Percentiles rank a stretch among this genome's conserved stretches.
These are phyloP conservation scores for Phymatocera aterrima DNA, from an alignment of 2,888 invertebrate genomes.

Conservation along the genomic window DNA sequence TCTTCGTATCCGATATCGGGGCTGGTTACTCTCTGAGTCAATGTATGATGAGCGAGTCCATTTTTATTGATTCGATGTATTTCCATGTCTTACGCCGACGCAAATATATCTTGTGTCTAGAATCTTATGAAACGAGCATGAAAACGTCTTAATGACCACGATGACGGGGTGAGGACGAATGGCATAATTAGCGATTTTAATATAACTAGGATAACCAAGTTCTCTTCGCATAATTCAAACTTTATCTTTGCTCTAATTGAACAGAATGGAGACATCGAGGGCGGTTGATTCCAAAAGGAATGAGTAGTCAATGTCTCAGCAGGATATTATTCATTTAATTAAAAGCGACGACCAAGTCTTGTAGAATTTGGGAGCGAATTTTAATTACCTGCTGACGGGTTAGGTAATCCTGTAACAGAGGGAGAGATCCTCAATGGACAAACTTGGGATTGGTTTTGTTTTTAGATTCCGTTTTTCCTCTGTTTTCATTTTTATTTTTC, in stretches of 20 bases:
- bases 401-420: conserved; percentile 13
- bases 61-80: not conserved
- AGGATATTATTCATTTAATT: conserved; percentile 39
- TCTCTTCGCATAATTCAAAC: not conserved
- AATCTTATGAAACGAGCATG: too few species aligned
- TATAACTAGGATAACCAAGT: not conserved
- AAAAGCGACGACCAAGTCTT: conserved; percentile 32
- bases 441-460: conserved; percentile 49
- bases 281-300: conserved; percentile 24
- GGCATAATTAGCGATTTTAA: not conserved
- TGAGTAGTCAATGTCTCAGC: conserved; percentile 15
- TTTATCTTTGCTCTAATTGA: not conserved
- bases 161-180: too few species aligned
- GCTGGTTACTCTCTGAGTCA: not conserved
- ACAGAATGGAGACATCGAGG: not conserved
- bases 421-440: conserved; percentile 32
- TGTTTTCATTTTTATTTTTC: not conserved
- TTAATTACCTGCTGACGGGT: conserved; percentile 37
- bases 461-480: conserved; percentile 28
- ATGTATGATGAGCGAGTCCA: not conserved
- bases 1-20: not conserved
- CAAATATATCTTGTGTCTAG: too few species aligned
- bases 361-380: conserved; percentile 34
- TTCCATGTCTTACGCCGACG: not conserved
- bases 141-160: too few species aligned